These are phyloP conservation scores for Scophthalmus maximus DNA, from an alignment of 2,113 vertebrate genomes.

Conservation along the genomic window DNA sequence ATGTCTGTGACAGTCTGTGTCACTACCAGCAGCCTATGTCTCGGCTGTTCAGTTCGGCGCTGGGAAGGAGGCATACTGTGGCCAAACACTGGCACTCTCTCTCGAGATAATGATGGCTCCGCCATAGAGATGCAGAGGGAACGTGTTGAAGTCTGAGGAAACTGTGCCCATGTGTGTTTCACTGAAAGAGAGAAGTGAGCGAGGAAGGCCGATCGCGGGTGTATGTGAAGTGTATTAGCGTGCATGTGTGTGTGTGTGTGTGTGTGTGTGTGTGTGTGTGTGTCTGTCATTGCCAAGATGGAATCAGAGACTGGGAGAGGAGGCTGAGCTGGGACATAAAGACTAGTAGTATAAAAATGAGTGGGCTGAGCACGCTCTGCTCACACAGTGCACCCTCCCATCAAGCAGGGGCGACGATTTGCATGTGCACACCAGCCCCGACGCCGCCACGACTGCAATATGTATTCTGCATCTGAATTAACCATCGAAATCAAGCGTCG, in stretches of 20 bases:
- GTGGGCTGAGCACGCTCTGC: slow-evolving; percentile 72
- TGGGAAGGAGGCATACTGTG: slow-evolving; percentile 75
- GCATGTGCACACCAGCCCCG: slow-evolving; percentile 73
- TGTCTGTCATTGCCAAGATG: slow-evolving; percentile 74
- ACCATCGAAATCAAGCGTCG: slow-evolving; percentile 73
- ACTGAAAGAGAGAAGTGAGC: slow-evolving; percentile 55
- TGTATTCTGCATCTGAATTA: slow-evolving; percentile 78
- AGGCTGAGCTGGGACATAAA: slow-evolving; percentile 75
- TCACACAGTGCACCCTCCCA: slow-evolving; percentile 70
- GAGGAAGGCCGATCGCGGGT: slow-evolving; percentile 54
- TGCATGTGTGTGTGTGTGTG: neutral
- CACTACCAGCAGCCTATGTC: slow-evolving; percentile 79
- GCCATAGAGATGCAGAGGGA: slow-evolving; percentile 70
- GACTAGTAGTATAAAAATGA: slow-evolving; percentile 73
- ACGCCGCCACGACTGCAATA: slow-evolving; percentile 49
- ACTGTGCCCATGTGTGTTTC: slow-evolving; percentile 70
- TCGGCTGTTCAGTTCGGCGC: slow-evolving; percentile 72
- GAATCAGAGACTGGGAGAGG: slow-evolving; percentile 73
- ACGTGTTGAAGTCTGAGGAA: slow-evolving; percentile 74
- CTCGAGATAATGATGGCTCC: slow-evolving; percentile 78
- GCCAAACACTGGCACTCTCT: slow-evolving; percentile 77
- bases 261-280: slow-evolving; percentile 18
- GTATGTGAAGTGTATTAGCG: slow-evolving; percentile 46
- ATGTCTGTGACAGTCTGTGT: slow-evolving; percentile 83
- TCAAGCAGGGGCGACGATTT: slow-evolving; percentile 72